These are phyloP conservation scores for Monopis laevigella DNA, from an alignment of 2,888 invertebrate genomes.

Conservation along the genomic window DNA sequence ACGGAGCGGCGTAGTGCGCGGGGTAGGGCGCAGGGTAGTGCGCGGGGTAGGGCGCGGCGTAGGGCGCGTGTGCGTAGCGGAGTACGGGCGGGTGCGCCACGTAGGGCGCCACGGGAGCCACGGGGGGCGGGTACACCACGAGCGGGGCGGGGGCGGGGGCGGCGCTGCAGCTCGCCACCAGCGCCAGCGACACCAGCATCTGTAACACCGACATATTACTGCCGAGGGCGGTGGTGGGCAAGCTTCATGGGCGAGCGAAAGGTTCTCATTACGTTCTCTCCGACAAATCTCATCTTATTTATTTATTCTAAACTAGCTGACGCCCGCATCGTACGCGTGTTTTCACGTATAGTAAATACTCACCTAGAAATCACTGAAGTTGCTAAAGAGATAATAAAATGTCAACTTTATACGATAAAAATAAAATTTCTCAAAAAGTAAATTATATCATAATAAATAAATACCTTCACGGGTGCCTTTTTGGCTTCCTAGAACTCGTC, in stretches of 20 bases:
- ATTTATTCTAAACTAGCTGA: no score
- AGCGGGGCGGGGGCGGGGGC: not conserved
- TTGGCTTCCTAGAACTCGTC: no score
- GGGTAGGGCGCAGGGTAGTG: not conserved
- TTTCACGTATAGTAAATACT: no score
- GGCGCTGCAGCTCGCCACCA: not conserved
- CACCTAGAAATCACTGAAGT: no score
- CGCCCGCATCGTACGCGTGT: no score
- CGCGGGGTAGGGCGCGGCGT: not conserved
- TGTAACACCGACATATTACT: not conserved
- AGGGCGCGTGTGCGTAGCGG: not conserved
- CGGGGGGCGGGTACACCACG: slow-evolving; percentile 5
- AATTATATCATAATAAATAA: no score
- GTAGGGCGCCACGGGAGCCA: not conserved
- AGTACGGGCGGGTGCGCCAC: not conserved
- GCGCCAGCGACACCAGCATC: not conserved
- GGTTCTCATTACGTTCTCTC: no score
- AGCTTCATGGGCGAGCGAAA: not conserved
- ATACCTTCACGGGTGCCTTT: no score
- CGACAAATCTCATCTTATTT: no score
- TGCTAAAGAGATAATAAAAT: no score
- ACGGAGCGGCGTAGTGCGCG: slow-evolving; percentile 16
- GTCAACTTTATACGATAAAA: no score
- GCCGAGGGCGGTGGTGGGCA: not conserved
- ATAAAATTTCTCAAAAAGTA: no score